Conservation (phyloP, 2,888 invertebrate genomes). For the Lordiphosa andalusiaca region DNA sequence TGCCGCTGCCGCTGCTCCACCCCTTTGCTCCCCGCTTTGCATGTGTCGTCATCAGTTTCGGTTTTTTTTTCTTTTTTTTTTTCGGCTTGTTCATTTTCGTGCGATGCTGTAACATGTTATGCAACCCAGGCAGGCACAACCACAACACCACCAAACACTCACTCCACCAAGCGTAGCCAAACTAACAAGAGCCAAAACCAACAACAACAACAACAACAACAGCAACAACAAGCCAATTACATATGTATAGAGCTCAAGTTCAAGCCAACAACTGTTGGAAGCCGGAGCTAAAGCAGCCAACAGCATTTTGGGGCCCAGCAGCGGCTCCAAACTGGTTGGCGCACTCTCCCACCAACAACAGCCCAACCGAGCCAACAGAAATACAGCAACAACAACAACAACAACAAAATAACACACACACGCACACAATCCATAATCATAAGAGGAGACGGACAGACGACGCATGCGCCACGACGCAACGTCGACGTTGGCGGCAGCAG, state of each 20-base stretch:
- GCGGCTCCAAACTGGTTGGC: slow-evolving; percentile 43
- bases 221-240: slow-evolving; percentile 48
- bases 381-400: too few relatives aligned
- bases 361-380: not conserved
- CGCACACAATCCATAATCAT: too few relatives aligned
- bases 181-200: slow-evolving; percentile 17
- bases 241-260: slow-evolving; percentile 72
- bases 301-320: slow-evolving; percentile 41
- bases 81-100: slow-evolving; percentile 56
- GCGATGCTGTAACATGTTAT: slow-evolving; percentile 79
- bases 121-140: slow-evolving; percentile 59
- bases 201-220: slow-evolving; percentile 3
- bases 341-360: not conserved
- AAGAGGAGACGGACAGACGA: not conserved
- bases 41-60: slow-evolving; percentile 68
- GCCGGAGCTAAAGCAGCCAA: slow-evolving; percentile 33
- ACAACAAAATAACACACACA: too few relatives aligned
- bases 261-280: slow-evolving; percentile 60
- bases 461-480: slow-evolving; percentile 2
- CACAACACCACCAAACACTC: slow-evolving; percentile 13
- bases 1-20: not conserved
- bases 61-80: slow-evolving; percentile 51
- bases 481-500: not conserved
- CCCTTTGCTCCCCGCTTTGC: slow-evolving; percentile 21
- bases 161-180: slow-evolving; percentile 39